These are phyloP conservation scores for Dichetophora obliterata DNA, from an alignment of 2,888 invertebrate genomes.

Conservation along the genomic window DNA sequence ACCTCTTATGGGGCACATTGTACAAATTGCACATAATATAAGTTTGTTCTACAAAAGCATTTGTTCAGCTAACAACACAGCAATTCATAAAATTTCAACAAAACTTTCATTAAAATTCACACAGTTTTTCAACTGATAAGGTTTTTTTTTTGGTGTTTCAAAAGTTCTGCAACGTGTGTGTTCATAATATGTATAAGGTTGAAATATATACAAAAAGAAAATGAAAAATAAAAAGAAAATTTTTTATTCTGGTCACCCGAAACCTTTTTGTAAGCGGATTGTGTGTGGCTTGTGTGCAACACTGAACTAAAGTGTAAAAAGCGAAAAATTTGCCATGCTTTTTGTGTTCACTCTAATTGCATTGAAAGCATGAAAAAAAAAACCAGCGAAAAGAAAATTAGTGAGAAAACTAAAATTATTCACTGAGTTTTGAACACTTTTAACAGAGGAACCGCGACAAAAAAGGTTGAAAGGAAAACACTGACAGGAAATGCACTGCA, in stretches of 20 bases:
- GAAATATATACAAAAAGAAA: too few relatives aligned
- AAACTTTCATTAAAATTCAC: constrained; percentile 3
- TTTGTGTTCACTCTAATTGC: constrained; percentile 5
- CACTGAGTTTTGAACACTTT: background rate
- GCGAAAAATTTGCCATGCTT: background rate
- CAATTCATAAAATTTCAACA: background rate
- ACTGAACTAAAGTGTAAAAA: background rate
- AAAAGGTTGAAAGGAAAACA: background rate
- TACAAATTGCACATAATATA: too few relatives aligned
- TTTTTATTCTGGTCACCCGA: too few relatives aligned
- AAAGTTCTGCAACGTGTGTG: background rate
- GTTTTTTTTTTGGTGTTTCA: background rate
- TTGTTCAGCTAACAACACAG: too few relatives aligned
- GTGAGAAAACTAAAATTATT: background rate
- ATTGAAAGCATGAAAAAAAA: background rate
- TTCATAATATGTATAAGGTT: too few relatives aligned
- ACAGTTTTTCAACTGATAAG: background rate
- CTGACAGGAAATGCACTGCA: background rate
- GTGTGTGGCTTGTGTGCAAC: background rate
- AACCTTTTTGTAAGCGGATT: too few relatives aligned
- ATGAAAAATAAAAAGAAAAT: too few relatives aligned
- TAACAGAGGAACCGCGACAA: background rate
- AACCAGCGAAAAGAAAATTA: constrained; percentile 11
- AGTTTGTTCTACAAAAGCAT: too few relatives aligned
- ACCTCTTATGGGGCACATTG: too few relatives aligned